A percentile compares a stretch with the other conserved stretches of the same genome.
Conservation (phyloP, 1,140 invertebrate genomes). For the Atopsyche davidsoni region DNA sequence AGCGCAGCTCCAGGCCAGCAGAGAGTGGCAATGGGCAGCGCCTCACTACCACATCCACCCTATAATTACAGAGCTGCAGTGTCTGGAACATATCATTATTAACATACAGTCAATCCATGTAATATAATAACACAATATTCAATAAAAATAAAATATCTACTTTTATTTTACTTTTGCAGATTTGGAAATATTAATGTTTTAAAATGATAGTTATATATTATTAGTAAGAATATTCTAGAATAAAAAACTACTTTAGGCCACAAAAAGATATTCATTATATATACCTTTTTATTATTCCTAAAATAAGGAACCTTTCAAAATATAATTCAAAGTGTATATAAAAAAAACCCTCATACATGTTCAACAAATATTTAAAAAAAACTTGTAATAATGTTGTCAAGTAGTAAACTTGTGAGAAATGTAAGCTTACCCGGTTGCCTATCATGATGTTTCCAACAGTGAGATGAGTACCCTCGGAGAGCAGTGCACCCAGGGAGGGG, state of each 20-base stretch:
- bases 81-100: slow-evolving; percentile 12
- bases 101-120: not conserved
- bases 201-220: not conserved
- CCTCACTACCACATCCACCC: slow-evolving; percentile 24
- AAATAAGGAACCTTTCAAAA: not conserved
- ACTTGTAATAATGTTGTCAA: not conserved
- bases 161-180: not conserved
- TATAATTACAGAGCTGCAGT: slow-evolving; percentile 22
- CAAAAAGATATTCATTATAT: too few relatives aligned
- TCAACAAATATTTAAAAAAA: not conserved
- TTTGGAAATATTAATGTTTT: not conserved
- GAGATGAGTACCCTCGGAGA: slow-evolving; percentile 24
- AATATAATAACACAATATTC: not conserved
- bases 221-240: too few relatives aligned
- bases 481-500: slow-evolving; percentile 15
- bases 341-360: not conserved
- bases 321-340: not conserved
- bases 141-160: not conserved
- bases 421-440: slow-evolving; percentile 15
- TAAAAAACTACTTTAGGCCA: too few relatives aligned
- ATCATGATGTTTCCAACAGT: slow-evolving; percentile 15
- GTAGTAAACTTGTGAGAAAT: not conserved
- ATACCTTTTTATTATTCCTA: too few relatives aligned
- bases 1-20: slow-evolving; percentile 5
- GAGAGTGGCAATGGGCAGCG: slow-evolving; percentile 8